Base-by-base conservation (phyloP, 37 sponge, comb jelly and placozoan species). In the Bolinopsis microptera region DNA sequence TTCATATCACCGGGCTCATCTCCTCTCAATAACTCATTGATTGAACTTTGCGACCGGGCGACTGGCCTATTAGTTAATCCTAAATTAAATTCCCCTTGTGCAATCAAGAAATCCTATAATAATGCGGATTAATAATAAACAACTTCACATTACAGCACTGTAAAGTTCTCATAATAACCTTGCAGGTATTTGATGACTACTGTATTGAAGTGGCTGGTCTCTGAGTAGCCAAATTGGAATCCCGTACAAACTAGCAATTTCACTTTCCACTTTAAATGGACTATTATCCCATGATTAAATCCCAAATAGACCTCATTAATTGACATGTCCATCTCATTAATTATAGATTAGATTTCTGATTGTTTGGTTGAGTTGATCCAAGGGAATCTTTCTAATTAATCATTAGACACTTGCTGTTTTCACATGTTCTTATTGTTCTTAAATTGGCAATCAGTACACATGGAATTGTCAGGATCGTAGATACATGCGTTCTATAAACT, bases 121-220 rank as follows among this genome's bases (percentile, higher is more conserved):
- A 77, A 77, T 32, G 80, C 35, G 32, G 80, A 77, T 77, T 77
- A 77, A 77, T 77, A 70, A 70, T 70, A 70, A 70, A 70, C 74
- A 70, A 70, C 74, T 70, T 70, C 74, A 28, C 74, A 70, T 70
- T 48, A 48, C 61, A 5, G 13, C 61, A n/a, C n/a, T n/a, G 61
- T 48, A 48, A 48, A 48, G 61, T 18, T 5, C 13, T 13, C 61
- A 48, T 48, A 5, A 48, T 48, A 48, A 48, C 5, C 13, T 5
- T 48, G 9, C 61, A 48, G 61, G 61, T 18, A 48, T 48, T 48
- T 48, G 61, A 48, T 48, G 61, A 48, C 61, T 48, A 48, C 13
- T 48, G 61, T 18, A 48, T 48, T 48, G 61, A 48, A 48, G 61
- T 48, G 61, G 61, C 61, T 48, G n/a, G n/a, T n/a, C n/a, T n/a